Evolutionary conservation across 2,888 invertebrate species (phyloP).

Genomic region (Hyppa rectilinea): DNA sequence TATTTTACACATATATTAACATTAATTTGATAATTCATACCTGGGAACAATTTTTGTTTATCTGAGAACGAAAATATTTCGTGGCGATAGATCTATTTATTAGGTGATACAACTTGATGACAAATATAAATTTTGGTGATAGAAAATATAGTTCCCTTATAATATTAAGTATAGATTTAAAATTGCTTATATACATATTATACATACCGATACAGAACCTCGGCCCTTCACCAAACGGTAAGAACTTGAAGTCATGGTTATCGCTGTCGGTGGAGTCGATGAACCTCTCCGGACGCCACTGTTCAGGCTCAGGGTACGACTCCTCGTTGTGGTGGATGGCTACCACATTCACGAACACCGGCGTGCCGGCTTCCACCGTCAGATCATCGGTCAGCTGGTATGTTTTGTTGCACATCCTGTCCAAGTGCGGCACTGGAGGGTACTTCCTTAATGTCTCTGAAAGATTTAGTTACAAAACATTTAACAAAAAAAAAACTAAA

Average conservation of each 20-base stretch:
- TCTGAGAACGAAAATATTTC: no score
- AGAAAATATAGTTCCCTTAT: no score
- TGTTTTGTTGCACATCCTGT: slow-evolving; percentile 74
- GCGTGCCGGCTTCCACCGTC: slow-evolving; percentile 75
- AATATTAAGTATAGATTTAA: no score
- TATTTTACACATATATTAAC: no score
- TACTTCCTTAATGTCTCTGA: slow-evolving; percentile 82
- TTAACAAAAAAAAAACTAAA: not conserved
- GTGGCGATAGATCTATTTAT: no score
- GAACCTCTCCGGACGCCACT: slow-evolving; percentile 81
- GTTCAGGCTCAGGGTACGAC: slow-evolving; percentile 76
- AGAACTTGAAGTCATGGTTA: slow-evolving; percentile 76
- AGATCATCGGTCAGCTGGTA: slow-evolving; percentile 77
- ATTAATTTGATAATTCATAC: no score
- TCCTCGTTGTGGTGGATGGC: slow-evolving; percentile 79
- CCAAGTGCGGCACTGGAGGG: slow-evolving; percentile 76
- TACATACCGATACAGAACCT: slow-evolving; percentile 77
- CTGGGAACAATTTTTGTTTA: no score
- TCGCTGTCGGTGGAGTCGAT: slow-evolving; percentile 72
- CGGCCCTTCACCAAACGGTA: slow-evolving; percentile 85
- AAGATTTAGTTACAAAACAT: slow-evolving; percentile 36
- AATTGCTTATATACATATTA: no score
- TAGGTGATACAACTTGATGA: no score
- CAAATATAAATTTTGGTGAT: no score
- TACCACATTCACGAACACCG: slow-evolving; percentile 79